phyloP scores from a whole-genome alignment of 1,140 invertebrate genomes.

The Aricia agestis region DNA sequence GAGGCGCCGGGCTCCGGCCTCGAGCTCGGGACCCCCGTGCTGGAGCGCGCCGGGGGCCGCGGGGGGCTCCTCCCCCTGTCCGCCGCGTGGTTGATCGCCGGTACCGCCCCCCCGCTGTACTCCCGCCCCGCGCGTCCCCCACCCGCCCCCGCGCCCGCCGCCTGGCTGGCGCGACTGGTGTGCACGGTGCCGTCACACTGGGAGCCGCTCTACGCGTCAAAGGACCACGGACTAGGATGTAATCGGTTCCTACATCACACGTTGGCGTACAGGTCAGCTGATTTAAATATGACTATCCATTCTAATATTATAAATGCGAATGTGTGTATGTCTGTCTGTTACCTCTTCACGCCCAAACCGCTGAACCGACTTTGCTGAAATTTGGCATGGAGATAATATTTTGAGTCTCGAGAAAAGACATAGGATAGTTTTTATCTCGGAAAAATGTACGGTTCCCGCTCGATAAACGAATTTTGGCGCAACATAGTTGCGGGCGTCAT shows the following conservation, averaged over 20 bases:
- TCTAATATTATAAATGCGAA: no score
- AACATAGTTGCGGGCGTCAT: no score
- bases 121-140: slow-evolving; percentile 71
- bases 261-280: slow-evolving; percentile 79
- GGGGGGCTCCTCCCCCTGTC: slow-evolving; percentile 80
- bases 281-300: no score
- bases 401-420: no score
- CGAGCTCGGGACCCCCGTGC: slow-evolving; percentile 84
- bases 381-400: no score
- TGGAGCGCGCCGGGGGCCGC: slow-evolving; percentile 73
- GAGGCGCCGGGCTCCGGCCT: slow-evolving; percentile 71
- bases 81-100: slow-evolving; percentile 87
- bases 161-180: slow-evolving; percentile 80
- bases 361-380: no score
- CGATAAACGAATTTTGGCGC: no score
- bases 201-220: slow-evolving; percentile 89
- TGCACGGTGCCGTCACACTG: slow-evolving; percentile 86
- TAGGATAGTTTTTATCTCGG: no score
- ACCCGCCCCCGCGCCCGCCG: slow-evolving; percentile 61
- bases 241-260: slow-evolving; percentile 94
- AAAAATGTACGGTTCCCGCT: no score
- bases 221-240: slow-evolving; percentile 88
- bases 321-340: no score
- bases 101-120: slow-evolving; percentile 83
- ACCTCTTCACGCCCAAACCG: no score